These are phyloP conservation scores for Hemichromis elongatus DNA, from an alignment of 2,113 vertebrate species.

Conservation along the genomic window DNA sequence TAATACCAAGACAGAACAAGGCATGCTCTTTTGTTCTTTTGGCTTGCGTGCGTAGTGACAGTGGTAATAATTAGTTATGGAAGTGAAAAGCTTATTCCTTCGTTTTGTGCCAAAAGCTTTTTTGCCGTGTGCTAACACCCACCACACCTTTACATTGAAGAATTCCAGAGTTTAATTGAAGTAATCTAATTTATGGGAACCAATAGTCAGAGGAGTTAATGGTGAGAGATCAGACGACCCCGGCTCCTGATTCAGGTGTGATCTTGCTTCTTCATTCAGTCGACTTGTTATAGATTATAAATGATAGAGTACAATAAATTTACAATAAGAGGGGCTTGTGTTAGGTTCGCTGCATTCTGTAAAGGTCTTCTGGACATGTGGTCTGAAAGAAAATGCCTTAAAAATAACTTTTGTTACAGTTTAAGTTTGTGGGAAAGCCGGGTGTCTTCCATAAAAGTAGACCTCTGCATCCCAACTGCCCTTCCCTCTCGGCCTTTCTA, in stretches of 20 bases:
- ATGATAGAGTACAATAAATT: not conserved
- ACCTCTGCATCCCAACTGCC: not conserved
- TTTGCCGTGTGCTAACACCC: not conserved
- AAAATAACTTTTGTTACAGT: not conserved
- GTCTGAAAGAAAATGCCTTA: not conserved
- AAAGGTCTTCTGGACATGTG: not conserved
- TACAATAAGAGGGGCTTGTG: not conserved
- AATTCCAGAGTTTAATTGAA: not conserved
- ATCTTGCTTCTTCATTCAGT: not conserved
- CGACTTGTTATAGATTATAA: too few species aligned
- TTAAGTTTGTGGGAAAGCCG: not conserved
- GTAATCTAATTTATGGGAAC: conserved; percentile 2
- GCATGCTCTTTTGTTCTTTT: conserved; percentile 6
- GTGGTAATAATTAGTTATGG: conserved; percentile 31
- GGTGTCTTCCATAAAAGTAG: too few species aligned
- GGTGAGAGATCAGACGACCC: not conserved
- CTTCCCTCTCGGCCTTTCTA: not conserved
- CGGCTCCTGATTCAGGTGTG: not conserved
- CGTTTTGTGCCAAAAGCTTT: conserved; percentile 32
- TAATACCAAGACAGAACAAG: conserved; percentile 17
- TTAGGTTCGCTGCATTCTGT: not conserved
- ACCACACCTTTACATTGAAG: conserved; percentile 16
- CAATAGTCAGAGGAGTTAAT: not conserved
- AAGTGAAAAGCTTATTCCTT: conserved; percentile 1
- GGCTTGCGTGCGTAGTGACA: conserved; percentile 9